These are phyloP conservation scores for Thaleichthys pacificus DNA, from an alignment of 2,797 vertebrate species.

Conservation along the genomic window DNA sequence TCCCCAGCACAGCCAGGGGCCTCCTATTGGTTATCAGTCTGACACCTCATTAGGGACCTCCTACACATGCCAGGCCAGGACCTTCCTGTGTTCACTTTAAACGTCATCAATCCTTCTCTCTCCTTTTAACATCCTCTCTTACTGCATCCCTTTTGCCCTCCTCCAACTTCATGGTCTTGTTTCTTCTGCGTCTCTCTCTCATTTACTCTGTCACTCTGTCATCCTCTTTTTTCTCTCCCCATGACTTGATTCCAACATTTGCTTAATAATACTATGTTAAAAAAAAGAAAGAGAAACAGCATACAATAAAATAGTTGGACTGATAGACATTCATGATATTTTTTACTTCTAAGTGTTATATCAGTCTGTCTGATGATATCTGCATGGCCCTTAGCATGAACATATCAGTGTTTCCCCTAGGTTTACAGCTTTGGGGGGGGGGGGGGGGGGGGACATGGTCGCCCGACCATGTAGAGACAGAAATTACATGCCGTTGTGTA, in stretches of 20 bases:
- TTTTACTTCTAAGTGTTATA: too few relatives aligned
- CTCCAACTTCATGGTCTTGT: background rate
- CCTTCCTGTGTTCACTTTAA: background rate
- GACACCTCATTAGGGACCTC: conserved; percentile 36
- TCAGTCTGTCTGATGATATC: too few relatives aligned
- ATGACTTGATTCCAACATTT: background rate
- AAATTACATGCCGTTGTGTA: too few relatives aligned
- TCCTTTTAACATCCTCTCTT: background rate
- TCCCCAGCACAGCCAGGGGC: conserved; percentile 28
- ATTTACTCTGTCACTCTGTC: background rate
- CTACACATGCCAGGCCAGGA: conserved; percentile 12
- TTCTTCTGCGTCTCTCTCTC: background rate
- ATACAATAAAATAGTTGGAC: too few relatives aligned
- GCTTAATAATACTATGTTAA: too few relatives aligned
- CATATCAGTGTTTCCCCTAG: too few relatives aligned
- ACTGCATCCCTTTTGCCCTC: background rate
- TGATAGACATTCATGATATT: too few relatives aligned
- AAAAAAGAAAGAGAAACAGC: too few relatives aligned
- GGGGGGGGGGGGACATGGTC: too few relatives aligned
- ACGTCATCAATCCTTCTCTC: background rate
- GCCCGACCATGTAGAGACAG: too few relatives aligned
- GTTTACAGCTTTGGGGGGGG: too few relatives aligned
- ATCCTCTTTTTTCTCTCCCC: background rate
- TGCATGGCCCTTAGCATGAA: too few relatives aligned
- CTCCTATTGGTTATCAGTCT: conserved; percentile 46